Conservation (phyloP, 2,113 vertebrate genomes). For the Embiotoca jacksoni region DNA sequence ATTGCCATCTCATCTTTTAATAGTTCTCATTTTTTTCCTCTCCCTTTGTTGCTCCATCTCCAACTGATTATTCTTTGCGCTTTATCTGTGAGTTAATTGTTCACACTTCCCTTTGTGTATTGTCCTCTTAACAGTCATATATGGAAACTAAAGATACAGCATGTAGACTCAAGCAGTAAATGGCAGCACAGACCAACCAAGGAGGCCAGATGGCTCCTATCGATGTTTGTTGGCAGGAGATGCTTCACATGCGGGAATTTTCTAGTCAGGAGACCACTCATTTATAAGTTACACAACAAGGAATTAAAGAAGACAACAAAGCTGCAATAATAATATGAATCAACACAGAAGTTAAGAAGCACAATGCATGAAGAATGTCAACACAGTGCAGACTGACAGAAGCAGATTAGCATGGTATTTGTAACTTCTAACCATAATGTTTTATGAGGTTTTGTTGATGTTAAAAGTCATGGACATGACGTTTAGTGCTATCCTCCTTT, state of each 20-base stretch:
- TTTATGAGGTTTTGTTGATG: conserved; percentile 23
- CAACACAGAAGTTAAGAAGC: background rate
- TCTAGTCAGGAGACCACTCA: conserved; percentile 9
- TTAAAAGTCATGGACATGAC: conserved; percentile 2
- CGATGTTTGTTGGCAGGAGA: conserved; percentile 42
- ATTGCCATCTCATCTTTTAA: background rate
- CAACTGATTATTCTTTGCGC: background rate
- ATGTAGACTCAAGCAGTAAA: conserved; percentile 6
- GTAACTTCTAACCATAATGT: background rate
- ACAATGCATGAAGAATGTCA: background rate
- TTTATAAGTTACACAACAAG: conserved; percentile 1
- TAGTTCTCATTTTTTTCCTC: background rate
- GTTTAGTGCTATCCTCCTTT: background rate
- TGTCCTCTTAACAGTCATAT: background rate
- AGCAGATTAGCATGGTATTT: conserved; percentile 16
- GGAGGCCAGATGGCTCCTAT: conserved; percentile 44
- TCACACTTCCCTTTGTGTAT: background rate
- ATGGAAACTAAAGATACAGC: conserved; percentile 21
- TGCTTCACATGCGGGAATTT: conserved; percentile 36
- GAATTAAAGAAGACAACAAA: conserved; percentile 12
- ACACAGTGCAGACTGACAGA: background rate
- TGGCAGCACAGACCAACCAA: background rate
- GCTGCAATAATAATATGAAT: conserved; percentile 9
- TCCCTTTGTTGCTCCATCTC: background rate
- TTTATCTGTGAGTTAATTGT: background rate